Evolutionary conservation across 2,797 vertebrate genomes (phyloP), one percentile per base, ranked within the genome.

Genomic region (Anableps anableps): DNA sequence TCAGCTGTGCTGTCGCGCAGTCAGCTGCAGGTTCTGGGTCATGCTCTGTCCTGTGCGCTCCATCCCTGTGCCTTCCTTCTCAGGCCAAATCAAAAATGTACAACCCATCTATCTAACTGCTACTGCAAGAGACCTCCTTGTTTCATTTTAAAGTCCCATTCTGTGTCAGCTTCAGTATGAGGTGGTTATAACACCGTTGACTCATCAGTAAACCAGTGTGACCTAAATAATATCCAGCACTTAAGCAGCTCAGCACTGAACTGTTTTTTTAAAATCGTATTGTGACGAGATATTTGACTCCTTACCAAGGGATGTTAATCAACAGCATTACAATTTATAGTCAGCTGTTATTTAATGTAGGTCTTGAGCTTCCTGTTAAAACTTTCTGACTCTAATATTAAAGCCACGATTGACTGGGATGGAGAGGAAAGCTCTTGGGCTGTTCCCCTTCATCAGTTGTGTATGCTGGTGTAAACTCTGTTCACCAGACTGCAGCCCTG

Each of bases 51-150:
- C 87, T 81, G 81, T 87, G 80, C 72, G 87, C 86, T 92, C 85
- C 89, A 88, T 92, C 85, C 89, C 92, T 91, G 95, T 96, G 96
- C 96, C 95, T 96, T 96, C 92, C 90, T 93, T 76, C 77, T 90
- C 88, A 88, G 90, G 83, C 93, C 86, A 81, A 29, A 71, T 14
- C 38, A 71, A 45, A 43, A 81, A 81, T 85, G 77, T 58, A 74
- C 83, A 83, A 85, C 48, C 51, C 14, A 14, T 53, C 34, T 75
- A 76, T 8, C 29, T 45, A 84, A 68, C 72, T 66, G 74, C 50
- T 58, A 81, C 66, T 72, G 79, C 76, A 81, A 55, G 10, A 6
- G 34, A 48, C 34, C 83, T 79, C 83, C 72, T 72, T 68, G 26
- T 60, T 83, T 77, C 74, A 79, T 41, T 60, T 83, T 81, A 79